Base-by-base conservation (phyloP, 2,888 invertebrate genomes). In the Eupelmus urozonus region DNA sequence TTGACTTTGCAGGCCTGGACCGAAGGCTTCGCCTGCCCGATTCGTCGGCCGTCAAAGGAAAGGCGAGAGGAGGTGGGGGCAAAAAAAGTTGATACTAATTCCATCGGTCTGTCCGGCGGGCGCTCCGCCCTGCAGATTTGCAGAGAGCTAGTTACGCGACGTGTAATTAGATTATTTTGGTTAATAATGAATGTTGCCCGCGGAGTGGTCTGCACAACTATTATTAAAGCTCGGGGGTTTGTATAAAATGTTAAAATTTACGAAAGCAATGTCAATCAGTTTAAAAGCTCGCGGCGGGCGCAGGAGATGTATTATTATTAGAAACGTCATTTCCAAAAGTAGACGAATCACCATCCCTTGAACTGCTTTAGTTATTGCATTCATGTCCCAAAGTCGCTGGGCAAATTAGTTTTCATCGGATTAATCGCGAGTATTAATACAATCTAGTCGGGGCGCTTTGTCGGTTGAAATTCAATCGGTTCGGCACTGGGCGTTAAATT, bases 371-470 rank as follows among this genome's bases (percentile, higher is more conserved):
- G 57, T 72, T 67, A 55, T 75, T 75, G 69, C 70, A 66, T 51
- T 71, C 45, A 23, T 20, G 71, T 76, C 49, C 73, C 60, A 70
- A 75, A 83, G 84, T 83, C 83, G 83, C 80, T 29, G 59, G 82
- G 83, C 85, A 86, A 87, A 88, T 88, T 88, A 88, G 88, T 88
- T 88, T 87, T 87, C 86, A 85, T 85, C 85, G 87, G 85, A 88
- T 88, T 87, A 88, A 89, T 88, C 87, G 87, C 79, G 82, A 82
- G 85, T 85, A 88, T 88, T 87, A 87, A 88, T 87, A 85, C 84
- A 87, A 88, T 87, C 85, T 84, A 85, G 84, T 83, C 81, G 84
- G 84, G 76, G 79, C 80, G 81, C 83, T 86, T 86, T 86, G 86
- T 87, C 86, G 85, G 85, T 86, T 85, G 80, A 84, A 85, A 88